Conservation (phyloP, 2,797 vertebrate genomes). For the Epinephelus malabaricus region DNA sequence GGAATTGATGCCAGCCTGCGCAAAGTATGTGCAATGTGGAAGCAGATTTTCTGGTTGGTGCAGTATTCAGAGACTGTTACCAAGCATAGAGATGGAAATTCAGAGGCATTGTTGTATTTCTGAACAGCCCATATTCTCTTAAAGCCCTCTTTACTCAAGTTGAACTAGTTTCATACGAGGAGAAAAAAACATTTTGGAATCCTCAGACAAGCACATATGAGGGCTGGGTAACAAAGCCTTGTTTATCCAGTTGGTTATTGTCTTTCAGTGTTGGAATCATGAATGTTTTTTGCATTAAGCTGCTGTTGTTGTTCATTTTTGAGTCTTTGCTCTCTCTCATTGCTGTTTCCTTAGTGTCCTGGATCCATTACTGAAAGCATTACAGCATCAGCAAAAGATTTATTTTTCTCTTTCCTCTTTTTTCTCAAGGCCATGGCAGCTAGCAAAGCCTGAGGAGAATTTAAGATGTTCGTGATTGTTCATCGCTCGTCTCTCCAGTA, state of each 20-base stretch:
- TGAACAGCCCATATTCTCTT: conserved; percentile 39
- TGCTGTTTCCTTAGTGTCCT: conserved; percentile 74
- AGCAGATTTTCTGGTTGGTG: conserved; percentile 27
- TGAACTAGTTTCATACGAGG: conserved; percentile 47
- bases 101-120: conserved; percentile 30
- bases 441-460: conserved; percentile 64
- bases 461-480: conserved; percentile 67
- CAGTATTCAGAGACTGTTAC: conserved; percentile 29
- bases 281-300: conserved; percentile 78
- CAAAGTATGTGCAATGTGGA: conserved; percentile 19
- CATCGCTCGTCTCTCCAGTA: conserved; percentile 20
- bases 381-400: conserved; percentile 80
- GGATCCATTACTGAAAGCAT: conserved; percentile 77
- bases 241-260: conserved; percentile 73
- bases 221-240: conserved; percentile 34
- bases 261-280: conserved; percentile 60
- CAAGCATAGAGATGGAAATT: conserved; percentile 19
- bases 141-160: conserved; percentile 46
- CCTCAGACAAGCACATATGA: conserved; percentile 43
- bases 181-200: conserved; percentile 22
- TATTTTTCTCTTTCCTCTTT: conserved; percentile 49
- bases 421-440: conserved; percentile 61
- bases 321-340: conserved; percentile 66
- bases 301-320: conserved; percentile 77
- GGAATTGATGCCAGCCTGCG: conserved; percentile 62